Conservation (phyloP, 2,888 invertebrate genomes). For the Dilophus febrilis region DNA sequence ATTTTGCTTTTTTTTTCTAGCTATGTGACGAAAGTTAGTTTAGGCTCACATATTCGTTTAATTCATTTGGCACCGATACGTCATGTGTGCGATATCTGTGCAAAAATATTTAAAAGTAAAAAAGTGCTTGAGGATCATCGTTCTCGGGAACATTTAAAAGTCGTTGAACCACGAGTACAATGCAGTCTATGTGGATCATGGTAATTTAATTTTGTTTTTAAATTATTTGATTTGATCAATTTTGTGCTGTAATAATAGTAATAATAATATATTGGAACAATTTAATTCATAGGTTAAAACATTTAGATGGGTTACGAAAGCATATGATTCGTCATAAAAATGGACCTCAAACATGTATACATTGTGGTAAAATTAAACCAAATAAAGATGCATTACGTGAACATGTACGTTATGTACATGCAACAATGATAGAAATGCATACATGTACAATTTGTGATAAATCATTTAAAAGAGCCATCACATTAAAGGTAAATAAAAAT, state of each 20-base stretch:
- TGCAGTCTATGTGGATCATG: constrained; percentile 25
- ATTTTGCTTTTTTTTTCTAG: no score
- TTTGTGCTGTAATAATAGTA: no score
- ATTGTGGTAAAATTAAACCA: constrained; percentile 25
- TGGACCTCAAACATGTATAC: constrained; percentile 20
- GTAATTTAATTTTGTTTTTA: no score
- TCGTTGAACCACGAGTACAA: constrained; percentile 20
- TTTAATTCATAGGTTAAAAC: constrained; percentile 19
- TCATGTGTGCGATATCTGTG: no score
- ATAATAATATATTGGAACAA: no score
- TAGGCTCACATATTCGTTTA: no score
- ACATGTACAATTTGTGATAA: constrained; percentile 25
- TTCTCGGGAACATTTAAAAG: constrained; percentile 20
- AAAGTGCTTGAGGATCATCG: constrained; percentile 23
- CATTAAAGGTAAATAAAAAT: constrained; percentile 23
- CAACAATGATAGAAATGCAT: constrained; percentile 16
- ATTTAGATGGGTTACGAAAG: constrained; percentile 24
- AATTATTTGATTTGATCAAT: no score
- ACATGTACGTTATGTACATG: constrained; percentile 25
- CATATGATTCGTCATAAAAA: constrained; percentile 24
- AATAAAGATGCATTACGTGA: constrained; percentile 25
- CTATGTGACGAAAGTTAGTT: no score
- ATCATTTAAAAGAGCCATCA: constrained; percentile 25
- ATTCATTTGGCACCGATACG: no score
- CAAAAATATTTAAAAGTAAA: constrained; percentile 18